Percentiles rank a stretch among this genome's conserved stretches.
Conservation (phyloP, 2,888 invertebrate species). For the Spatulosminthurus flaviceps region DNA sequence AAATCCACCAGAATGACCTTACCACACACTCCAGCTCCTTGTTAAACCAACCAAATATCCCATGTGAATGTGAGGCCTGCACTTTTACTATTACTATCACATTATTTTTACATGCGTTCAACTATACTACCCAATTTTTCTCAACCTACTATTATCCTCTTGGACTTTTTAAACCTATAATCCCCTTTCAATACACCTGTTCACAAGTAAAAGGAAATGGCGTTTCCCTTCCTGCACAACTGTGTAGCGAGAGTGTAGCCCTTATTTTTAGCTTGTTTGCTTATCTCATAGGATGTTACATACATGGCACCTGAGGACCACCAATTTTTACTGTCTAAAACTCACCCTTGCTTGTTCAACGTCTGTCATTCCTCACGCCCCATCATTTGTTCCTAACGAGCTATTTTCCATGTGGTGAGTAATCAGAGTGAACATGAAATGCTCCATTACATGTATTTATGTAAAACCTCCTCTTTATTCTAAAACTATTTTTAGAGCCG, state of each 20-base stretch:
- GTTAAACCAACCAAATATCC: constrained; percentile 3
- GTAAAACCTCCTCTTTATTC: too few relatives aligned
- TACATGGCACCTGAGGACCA: not conserved
- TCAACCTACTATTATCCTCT: constrained; percentile 24
- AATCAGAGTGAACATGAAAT: too few relatives aligned
- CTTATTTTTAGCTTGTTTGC: too few relatives aligned
- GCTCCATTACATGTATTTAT: too few relatives aligned
- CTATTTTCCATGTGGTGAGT: not conserved
- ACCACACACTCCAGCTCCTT: not conserved
- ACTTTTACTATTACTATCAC: too few relatives aligned
- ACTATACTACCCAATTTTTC: not conserved
- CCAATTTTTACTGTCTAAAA: not conserved
- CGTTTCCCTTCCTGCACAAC: too few relatives aligned
- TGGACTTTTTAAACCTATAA: constrained; percentile 35
- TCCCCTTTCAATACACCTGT: constrained; percentile 42
- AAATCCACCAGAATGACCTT: constrained; percentile 11
- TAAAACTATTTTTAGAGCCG: too few relatives aligned
- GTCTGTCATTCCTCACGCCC: constrained; percentile 39
- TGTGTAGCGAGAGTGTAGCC: too few relatives aligned
- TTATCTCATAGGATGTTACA: too few relatives aligned
- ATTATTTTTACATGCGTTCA: too few relatives aligned
- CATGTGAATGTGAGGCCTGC: too few relatives aligned
- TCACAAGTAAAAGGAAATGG: not conserved
- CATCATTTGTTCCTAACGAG: constrained; percentile 35
- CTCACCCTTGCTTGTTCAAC: not conserved